phyloP scores from a whole-genome alignment of 2,888 invertebrate species.

The Epicampocera succincta region DNA sequence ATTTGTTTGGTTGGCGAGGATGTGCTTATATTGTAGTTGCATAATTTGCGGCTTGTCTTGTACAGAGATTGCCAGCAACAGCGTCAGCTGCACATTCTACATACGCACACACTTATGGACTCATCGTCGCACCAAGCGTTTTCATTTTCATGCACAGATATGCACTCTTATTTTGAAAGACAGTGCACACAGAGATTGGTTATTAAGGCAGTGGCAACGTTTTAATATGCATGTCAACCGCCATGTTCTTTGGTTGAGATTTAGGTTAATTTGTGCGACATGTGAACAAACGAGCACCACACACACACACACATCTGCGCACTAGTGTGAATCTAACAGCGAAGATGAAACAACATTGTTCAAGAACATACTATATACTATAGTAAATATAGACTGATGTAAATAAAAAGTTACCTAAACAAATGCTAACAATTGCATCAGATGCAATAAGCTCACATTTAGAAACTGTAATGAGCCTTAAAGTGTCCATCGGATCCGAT shows the following conservation, averaged over 20 bases:
- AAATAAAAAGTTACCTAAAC: slow-evolving; percentile 36
- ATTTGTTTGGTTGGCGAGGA: slow-evolving; percentile 32
- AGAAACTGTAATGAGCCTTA: too few species aligned
- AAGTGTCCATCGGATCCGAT: too few species aligned
- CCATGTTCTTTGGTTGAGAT: slow-evolving; percentile 73
- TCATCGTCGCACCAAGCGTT: slow-evolving; percentile 24
- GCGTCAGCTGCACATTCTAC: slow-evolving; percentile 60
- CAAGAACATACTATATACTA: slow-evolving; percentile 43
- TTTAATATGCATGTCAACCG: slow-evolving; percentile 74
- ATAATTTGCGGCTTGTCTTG: slow-evolving; percentile 68
- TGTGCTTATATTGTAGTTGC: slow-evolving; percentile 58
- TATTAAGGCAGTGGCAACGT: slow-evolving; percentile 64
- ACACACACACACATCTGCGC: slow-evolving; percentile 22
- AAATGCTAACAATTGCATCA: slow-evolving; percentile 41
- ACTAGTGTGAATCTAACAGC: slow-evolving; percentile 18
- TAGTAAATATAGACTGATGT: too few species aligned
- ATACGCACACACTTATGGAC: slow-evolving; percentile 40
- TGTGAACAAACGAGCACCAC: slow-evolving; percentile 42
- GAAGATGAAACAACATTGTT: slow-evolving; percentile 45
- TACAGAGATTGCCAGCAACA: slow-evolving; percentile 62
- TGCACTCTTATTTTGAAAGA: slow-evolving; percentile 39
- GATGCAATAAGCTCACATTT: neutral
- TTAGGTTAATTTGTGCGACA: slow-evolving; percentile 75
- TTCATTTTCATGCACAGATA: slow-evolving; percentile 7
- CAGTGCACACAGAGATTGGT: slow-evolving; percentile 27